phyloP scores from a whole-genome alignment of 2,888 invertebrate species.

The Campoletis raptor region DNA sequence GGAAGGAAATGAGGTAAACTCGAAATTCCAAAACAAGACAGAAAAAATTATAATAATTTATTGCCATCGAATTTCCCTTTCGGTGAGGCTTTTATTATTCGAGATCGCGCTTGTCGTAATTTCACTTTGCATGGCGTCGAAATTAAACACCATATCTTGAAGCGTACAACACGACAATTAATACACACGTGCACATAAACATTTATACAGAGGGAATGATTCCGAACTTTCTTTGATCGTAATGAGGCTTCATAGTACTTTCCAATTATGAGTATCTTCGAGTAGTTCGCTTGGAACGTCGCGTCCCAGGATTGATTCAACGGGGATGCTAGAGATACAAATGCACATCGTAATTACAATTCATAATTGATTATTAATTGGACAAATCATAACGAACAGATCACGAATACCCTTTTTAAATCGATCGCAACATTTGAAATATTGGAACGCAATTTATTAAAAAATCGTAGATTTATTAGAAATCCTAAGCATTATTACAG shows the following conservation, averaged over 20 bases:
- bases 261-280: constrained; percentile 11
- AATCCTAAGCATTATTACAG: too few species aligned
- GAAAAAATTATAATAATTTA: constrained; percentile 18
- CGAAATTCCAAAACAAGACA: constrained; percentile 8
- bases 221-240: constrained; percentile 11
- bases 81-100: not conserved
- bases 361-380: not conserved
- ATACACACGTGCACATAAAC: not conserved
- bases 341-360: too few species aligned
- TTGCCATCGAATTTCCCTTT: constrained; percentile 53
- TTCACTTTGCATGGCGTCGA: constrained; percentile 37
- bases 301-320: not conserved
- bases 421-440: not conserved
- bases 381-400: not conserved
- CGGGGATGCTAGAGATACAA: too few species aligned
- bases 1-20: constrained; percentile 24
- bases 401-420: not conserved
- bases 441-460: not conserved
- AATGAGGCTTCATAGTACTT: constrained; percentile 3
- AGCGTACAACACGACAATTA: not conserved
- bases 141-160: constrained; percentile 28
- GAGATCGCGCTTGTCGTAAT: constrained; percentile 26
- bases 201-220: constrained; percentile 5
- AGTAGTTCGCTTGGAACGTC: not conserved
- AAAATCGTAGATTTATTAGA: too few species aligned